Conservation (phyloP, 1,140 invertebrate genomes). For the Notospermus geniculatus region DNA sequence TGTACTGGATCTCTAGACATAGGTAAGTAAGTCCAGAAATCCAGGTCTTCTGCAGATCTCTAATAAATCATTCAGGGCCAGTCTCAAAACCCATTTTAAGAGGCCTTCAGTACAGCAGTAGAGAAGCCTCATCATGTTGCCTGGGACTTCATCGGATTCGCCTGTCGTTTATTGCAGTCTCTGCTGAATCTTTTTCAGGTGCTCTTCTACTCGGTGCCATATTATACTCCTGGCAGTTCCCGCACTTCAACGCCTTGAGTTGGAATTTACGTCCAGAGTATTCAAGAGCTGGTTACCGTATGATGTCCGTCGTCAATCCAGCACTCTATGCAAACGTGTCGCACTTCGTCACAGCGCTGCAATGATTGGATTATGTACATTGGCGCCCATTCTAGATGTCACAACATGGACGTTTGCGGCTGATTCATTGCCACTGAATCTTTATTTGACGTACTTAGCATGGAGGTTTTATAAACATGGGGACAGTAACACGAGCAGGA, state of each 20-base stretch:
- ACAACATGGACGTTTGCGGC: constrained; percentile 90
- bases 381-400: constrained; percentile 76
- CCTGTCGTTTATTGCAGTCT: too few relatives aligned
- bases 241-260: constrained; percentile 97
- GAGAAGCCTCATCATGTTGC: too few relatives aligned
- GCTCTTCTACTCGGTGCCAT: constrained; percentile 86
- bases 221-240: constrained; percentile 98
- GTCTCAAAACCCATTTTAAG: too few relatives aligned
- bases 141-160: too few relatives aligned
- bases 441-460: constrained; percentile 83
- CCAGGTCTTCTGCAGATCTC: too few relatives aligned
- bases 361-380: constrained; percentile 71
- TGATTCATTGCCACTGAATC: constrained; percentile 86
- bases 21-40: constrained; percentile 60
- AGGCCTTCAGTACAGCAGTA: too few relatives aligned
- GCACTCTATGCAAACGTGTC: constrained; percentile 80
- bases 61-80: too few relatives aligned
- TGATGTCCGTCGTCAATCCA: constrained; percentile 96
- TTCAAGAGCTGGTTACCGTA: constrained; percentile 91
- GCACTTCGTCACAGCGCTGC: constrained; percentile 80
- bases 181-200: constrained; percentile 56
- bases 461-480: constrained; percentile 89
- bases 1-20: constrained; percentile 74
- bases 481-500: constrained; percentile 85
- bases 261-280: constrained; percentile 97